A percentile compares a stretch with the other conserved stretches of the same genome.
These are phyloP conservation scores for Pseudococcus longispinus DNA, from an alignment of 2,888 invertebrate genomes.

Conservation along the genomic window DNA sequence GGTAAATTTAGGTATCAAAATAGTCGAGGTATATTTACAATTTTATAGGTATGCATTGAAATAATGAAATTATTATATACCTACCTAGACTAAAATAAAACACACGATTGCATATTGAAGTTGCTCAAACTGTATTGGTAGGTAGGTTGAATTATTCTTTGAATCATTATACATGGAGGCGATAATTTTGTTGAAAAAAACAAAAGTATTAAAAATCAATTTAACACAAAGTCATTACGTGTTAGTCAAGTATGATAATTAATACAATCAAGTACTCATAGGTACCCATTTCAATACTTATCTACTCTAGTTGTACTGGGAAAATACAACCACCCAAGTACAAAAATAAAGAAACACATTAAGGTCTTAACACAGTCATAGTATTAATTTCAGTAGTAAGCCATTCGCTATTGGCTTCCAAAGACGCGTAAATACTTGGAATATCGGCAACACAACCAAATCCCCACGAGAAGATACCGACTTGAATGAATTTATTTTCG, in stretches of 20 bases:
- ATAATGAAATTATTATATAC: no score
- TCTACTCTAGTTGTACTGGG: neutral
- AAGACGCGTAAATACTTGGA: slow-evolving; percentile 87
- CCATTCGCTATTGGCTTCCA: slow-evolving; percentile 86
- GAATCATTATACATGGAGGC: no score
- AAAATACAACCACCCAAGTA: neutral
- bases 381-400: slow-evolving; percentile 64
- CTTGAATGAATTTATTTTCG: slow-evolving; percentile 73
- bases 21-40: no score
- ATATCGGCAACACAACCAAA: slow-evolving; percentile 88
- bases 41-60: no score
- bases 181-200: no score
- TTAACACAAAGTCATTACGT: neutral
- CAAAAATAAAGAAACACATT: neutral
- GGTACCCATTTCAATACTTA: no score
- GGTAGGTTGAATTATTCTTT: no score
- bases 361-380: neutral
- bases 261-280: neutral
- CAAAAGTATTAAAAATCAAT: no score
- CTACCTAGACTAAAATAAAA: no score
- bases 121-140: no score
- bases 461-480: slow-evolving; percentile 92
- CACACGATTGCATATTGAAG: no score
- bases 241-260: neutral
- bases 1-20: no score